A percentile compares a stretch with the other conserved stretches of the same genome.
Conservation (phyloP, 2,113 vertebrate genomes). For the Addax nasomaculatus region DNA sequence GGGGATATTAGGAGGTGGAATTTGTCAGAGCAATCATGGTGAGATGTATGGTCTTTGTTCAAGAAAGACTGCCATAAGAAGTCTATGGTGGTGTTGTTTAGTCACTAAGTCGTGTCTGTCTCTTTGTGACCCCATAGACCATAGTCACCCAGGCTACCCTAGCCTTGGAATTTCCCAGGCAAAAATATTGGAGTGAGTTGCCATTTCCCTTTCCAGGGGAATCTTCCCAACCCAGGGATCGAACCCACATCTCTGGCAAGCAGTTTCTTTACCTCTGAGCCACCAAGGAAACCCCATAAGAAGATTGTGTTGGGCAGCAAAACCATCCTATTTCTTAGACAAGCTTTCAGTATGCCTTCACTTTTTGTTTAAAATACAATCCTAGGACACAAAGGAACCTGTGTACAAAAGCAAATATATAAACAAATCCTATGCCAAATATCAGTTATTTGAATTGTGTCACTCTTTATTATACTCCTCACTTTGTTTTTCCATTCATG, state of each 20-base stretch:
- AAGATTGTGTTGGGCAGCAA: neutral
- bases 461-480: neutral
- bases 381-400: neutral
- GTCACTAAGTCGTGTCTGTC: neutral
- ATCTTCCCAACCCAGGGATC: neutral
- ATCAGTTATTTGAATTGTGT: neutral
- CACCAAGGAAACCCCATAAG: neutral
- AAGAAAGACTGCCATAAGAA: neutral
- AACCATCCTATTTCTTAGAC: neutral
- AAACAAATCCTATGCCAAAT: neutral
- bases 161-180: neutral
- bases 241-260: neutral
- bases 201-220: neutral
- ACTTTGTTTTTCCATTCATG: neutral
- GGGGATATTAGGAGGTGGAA: neutral
- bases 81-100: neutral
- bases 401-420: neutral
- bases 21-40: neutral
- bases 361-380: conserved; percentile 12
- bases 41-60: neutral
- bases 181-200: neutral
- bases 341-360: neutral
- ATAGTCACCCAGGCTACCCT: neutral
- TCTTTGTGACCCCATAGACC: neutral
- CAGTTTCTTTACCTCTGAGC: neutral